Evolutionary conservation across 2,888 invertebrate genomes (phyloP), one percentile per base, ranked within the genome.

Genomic region (Cotesia congregata): DNA sequence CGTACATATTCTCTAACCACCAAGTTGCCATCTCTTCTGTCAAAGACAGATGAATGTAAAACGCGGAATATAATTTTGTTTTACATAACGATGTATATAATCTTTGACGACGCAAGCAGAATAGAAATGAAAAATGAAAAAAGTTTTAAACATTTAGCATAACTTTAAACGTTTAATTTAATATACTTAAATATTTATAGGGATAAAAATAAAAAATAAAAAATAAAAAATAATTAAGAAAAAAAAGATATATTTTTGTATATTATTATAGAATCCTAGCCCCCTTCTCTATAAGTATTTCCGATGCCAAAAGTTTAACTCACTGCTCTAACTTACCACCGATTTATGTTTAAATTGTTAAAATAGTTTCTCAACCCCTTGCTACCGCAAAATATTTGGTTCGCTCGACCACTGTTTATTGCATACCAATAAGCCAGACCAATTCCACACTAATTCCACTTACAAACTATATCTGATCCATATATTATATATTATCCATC

Each of bases 351-450:
- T 78, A 78, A 80, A 82, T 82, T 77, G 79, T 80, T 77, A 77
- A 76, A 82, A 82, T 82, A 82, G 81, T 82, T 82, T 12, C 50
- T 50, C 9, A 12, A 12, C 12, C 50, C 50, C 50, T 50, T 50
- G 12, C 50, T 50, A 50, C 50, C 70, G 74, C 70, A 68, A 67
- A 75, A 75, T 61, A 68, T 67, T 71, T 39, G 76, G 62, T 50
- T 67, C 20, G 67, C 76, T 72, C 75, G 75, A 78, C 77, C 75
- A 71, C 76, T 77, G 77, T 80, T 80, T 81, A 80, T 81, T 80
- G 80, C 81, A 82, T 82, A 82, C 81, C 82, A 77, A 81, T 82
- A 82, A 79, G 79, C 80, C 81, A 80, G 67, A 74, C 50, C 50
- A 50, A 50, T 50, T 50, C 50, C 12, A 12, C 12, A 50, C 50